A percentile compares a stretch with the other conserved stretches of the same genome.
Conservation (phyloP, 2,113 vertebrate species). For the Mus spicilegus region DNA sequence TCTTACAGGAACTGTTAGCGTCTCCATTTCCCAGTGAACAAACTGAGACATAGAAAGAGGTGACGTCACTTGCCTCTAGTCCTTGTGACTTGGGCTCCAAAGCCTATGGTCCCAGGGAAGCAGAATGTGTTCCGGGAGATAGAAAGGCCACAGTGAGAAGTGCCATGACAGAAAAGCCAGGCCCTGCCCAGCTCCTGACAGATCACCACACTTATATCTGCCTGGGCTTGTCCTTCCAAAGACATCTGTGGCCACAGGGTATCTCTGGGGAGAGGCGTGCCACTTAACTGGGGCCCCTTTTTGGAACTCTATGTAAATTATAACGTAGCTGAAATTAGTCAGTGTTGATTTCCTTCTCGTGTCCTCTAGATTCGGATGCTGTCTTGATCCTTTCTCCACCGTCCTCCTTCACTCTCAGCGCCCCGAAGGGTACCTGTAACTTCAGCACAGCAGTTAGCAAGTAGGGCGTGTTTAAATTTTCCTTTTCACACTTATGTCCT, state of each 20-base stretch:
- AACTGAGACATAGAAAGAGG: neutral
- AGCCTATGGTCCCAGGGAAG: neutral
- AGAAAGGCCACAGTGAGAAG: neutral
- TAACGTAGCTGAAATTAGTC: slow-evolving; percentile 68
- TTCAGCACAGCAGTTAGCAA: slow-evolving; percentile 53
- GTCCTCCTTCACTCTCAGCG: neutral
- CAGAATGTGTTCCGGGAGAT: neutral
- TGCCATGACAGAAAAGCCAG: neutral
- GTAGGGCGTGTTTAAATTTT: slow-evolving; percentile 58
- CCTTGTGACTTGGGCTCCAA: neutral
- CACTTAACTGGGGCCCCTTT: slow-evolving; percentile 58
- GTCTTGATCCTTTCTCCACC: neutral
- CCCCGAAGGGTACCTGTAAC: neutral
- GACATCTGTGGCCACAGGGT: slow-evolving; percentile 61
- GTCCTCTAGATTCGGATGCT: slow-evolving; percentile 14
- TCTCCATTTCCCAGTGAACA: slow-evolving; percentile 20
- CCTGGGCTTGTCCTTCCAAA: slow-evolving; percentile 65
- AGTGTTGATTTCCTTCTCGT: slow-evolving; percentile 59
- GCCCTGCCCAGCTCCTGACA: slow-evolving; percentile 49
- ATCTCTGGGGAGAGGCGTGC: slow-evolving; percentile 67
- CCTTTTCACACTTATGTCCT: slow-evolving; percentile 52
- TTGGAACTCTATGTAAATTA: slow-evolving; percentile 78
- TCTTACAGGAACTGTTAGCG: neutral
- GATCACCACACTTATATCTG: slow-evolving; percentile 44
- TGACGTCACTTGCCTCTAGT: neutral